Evolutionary conservation across 2,888 invertebrate genomes (phyloP).

Genomic region (Cantharis rustica): DNA sequence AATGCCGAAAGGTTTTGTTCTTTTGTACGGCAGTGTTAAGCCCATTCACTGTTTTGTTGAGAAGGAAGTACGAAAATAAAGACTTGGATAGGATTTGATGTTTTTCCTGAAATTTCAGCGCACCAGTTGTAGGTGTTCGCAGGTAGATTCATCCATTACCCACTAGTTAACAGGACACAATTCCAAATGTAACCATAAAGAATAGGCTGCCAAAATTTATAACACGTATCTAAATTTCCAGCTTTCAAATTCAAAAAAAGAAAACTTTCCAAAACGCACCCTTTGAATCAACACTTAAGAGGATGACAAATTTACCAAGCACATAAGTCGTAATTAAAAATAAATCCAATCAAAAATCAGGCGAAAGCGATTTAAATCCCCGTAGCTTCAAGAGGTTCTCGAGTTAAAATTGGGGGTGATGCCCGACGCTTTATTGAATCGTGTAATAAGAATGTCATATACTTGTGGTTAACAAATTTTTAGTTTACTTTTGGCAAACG

Average conservation of each 20-base stretch:
- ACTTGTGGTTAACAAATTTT: conserved; percentile 4
- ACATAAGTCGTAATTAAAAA: conserved; percentile 44
- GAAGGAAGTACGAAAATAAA: conserved; percentile 54
- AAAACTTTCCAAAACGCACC: background rate
- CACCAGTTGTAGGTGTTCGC: conserved; percentile 45
- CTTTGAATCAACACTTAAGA: background rate
- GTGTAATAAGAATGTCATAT: conserved; percentile 14
- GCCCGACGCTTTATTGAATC: conserved; percentile 27
- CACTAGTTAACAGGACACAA: conserved; percentile 28
- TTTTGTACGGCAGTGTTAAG: conserved; percentile 53
- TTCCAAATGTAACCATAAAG: background rate
- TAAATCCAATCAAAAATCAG: conserved; percentile 43
- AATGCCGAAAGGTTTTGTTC: conserved; percentile 57
- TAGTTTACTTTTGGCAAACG: background rate
- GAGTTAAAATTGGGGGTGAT: conserved; percentile 29
- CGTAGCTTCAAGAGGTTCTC: conserved; percentile 24
- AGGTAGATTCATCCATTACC: conserved; percentile 39
- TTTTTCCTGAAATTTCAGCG: conserved; percentile 49
- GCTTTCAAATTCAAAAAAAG: no score
- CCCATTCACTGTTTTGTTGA: conserved; percentile 54
- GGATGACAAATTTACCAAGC: conserved; percentile 36
- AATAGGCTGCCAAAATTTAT: conserved; percentile 11
- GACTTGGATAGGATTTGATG: conserved; percentile 48
- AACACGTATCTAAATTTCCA: background rate
- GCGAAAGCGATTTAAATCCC: conserved; percentile 32